phyloP scores from a whole-genome alignment of 92 coral and sea anemone species.

The Actinernus sp. region DNA sequence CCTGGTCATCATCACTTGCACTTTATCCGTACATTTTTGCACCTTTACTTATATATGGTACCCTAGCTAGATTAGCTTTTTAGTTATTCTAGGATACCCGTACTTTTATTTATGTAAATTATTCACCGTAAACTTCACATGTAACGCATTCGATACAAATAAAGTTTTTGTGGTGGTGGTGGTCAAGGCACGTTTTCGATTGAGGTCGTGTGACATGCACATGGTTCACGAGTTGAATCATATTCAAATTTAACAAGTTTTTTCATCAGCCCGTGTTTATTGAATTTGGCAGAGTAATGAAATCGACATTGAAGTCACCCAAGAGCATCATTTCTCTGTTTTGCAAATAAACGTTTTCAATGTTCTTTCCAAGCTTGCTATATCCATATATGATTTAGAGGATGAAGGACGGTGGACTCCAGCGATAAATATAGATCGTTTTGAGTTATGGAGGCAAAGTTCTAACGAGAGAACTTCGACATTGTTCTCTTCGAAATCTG shows the following conservation, averaged over 20 bases:
- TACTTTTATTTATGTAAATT: too few species aligned
- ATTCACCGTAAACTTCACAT: too few species aligned
- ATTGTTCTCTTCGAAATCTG: background rate
- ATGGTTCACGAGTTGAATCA: background rate
- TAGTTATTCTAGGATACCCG: too few species aligned
- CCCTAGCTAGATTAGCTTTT: too few species aligned
- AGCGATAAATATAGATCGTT: slow-evolving; percentile 8
- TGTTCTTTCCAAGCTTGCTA: slow-evolving; percentile 1
- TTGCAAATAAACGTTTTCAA: background rate
- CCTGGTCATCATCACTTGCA: too few species aligned
- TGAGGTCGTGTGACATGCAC: too few species aligned
- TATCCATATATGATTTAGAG: too few species aligned
- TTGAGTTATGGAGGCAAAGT: slow-evolving; percentile 6
- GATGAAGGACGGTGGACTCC: background rate
- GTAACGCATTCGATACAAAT: too few species aligned
- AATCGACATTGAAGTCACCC: background rate
- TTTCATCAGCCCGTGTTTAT: background rate
- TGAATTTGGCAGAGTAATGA: background rate
- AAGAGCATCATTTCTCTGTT: background rate
- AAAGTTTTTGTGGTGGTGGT: too few species aligned
- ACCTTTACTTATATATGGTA: too few species aligned
- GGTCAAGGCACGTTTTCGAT: too few species aligned
- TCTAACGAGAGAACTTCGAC: slow-evolving; percentile 15
- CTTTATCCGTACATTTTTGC: too few species aligned
- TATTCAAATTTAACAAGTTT: background rate